Percentiles rank a stretch among this genome's conserved stretches.
These are phyloP conservation scores for Casuarius casuarius DNA, from an alignment of 2,113 vertebrate genomes.

Conservation along the genomic window DNA sequence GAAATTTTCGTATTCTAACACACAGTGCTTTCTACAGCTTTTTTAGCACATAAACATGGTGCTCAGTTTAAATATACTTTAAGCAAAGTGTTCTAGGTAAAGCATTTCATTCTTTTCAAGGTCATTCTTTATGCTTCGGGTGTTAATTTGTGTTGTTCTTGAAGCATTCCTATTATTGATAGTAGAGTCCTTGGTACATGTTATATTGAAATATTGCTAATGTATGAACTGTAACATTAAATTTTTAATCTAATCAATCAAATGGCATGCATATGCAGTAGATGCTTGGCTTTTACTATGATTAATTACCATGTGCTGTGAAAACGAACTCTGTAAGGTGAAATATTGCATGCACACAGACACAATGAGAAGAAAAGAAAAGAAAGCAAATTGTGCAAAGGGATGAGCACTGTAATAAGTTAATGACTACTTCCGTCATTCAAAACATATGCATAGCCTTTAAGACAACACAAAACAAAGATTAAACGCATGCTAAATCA, in stretches of 20 bases:
- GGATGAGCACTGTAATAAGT: constrained; percentile 70
- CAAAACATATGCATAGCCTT: constrained; percentile 81
- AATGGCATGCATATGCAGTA: constrained; percentile 77
- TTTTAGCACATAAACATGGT: neutral
- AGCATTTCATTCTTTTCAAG: constrained; percentile 69
- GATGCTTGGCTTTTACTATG: constrained; percentile 79
- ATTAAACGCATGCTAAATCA: constrained; percentile 80
- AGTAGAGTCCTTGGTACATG: constrained; percentile 71
- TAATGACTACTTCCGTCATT: constrained; percentile 79
- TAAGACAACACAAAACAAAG: constrained; percentile 80
- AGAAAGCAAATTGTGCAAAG: constrained; percentile 68
- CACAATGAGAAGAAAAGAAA: neutral
- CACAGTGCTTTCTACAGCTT: neutral
- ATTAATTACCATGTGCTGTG: constrained; percentile 81
- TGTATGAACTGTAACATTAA: constrained; percentile 84
- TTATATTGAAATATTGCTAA: constrained; percentile 84
- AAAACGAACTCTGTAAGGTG: constrained; percentile 75
- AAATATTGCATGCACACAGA: constrained; percentile 68
- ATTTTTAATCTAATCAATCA: constrained; percentile 89
- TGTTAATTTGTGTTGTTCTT: constrained; percentile 73
- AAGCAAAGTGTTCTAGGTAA: neutral
- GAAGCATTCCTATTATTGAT: constrained; percentile 77
- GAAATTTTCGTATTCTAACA: neutral
- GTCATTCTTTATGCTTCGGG: constrained; percentile 73
- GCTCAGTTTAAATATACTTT: neutral